phyloP scores from a whole-genome alignment of 2,888 invertebrate species.

The Lepidonotus clava region DNA sequence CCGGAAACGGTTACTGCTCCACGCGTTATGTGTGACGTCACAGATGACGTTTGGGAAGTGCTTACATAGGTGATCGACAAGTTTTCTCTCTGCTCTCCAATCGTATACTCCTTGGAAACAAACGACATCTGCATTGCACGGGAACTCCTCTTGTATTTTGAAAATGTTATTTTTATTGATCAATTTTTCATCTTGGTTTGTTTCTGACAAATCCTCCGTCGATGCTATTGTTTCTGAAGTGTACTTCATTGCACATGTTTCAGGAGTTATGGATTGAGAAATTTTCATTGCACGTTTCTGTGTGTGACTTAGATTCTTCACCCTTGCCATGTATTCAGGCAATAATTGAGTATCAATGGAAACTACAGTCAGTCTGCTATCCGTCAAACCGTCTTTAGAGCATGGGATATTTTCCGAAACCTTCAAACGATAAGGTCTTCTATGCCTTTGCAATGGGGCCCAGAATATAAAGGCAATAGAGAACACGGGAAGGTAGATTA shows the following conservation, averaged over 20 bases:
- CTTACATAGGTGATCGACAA: neutral
- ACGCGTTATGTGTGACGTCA: neutral
- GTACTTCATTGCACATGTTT: too few relatives aligned
- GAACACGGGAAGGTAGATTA: neutral
- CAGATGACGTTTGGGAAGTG: neutral
- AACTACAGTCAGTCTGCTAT: neutral
- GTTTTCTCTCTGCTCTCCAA: neutral
- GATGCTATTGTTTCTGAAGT: neutral
- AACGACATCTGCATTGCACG: neutral
- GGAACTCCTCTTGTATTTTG: neutral
- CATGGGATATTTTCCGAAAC: neutral
- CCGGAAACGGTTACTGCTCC: neutral
- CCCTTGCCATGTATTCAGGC: neutral
- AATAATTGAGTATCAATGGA: neutral
- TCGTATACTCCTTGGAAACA: neutral
- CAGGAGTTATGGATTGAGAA: neutral
- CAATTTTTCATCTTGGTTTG: neutral
- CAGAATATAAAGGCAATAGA: neutral
- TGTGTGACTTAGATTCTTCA: neutral
- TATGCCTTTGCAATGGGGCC: slow-evolving; percentile 14
- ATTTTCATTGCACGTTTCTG: neutral
- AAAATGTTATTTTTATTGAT: neutral
- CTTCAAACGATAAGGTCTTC: neutral
- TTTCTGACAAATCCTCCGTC: neutral
- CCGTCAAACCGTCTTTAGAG: neutral